Base-by-base conservation (phyloP, 2,797 vertebrate species). In the Phaenicophaeus curvirostris region DNA sequence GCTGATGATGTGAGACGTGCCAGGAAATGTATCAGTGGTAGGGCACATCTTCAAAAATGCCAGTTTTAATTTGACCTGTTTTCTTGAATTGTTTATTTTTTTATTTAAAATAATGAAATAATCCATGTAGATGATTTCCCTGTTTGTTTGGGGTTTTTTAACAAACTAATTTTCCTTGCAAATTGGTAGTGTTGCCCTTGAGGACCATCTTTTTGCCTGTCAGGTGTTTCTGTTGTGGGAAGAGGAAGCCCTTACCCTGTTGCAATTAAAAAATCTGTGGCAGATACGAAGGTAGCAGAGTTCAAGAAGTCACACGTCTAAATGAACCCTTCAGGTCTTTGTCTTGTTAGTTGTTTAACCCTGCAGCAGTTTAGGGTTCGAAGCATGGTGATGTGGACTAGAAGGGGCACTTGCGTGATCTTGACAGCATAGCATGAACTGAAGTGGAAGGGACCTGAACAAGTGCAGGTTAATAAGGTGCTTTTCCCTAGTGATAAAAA, bases 381-480 rank as follows among this genome's bases (percentile, higher is more conserved):
- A 66, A 68, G 63, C 46, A 41, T 18, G 20, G 50, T 15, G 39
- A 74, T 1, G 3, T 54, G 67, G 86, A 65, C 69, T 24, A 54
- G 58, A 90, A 95, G 72, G 50, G 46, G 41, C 81, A 30, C 66
- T 87, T 37, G 63, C 17, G 11, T 62, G 66, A 33, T 78, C 69
- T 67, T 37, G 58, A 28, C 30, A 63, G 42, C 2, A 2, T 80
- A 85, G 37, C 33, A 15, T 88, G 0, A 18, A 10, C 39, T 67
- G 89, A 35, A 30, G 3, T 51, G 81, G 53, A 77, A 61, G 68
- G 68, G 75, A 87, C 69, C 78, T 86, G 92, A 79, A 17, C 67
- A 25, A 35, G 37, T 75, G 35, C 54, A 82, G 91, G 78, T 95
- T 91, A 93, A 95, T 89, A 69, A 90, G 37, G 44, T 71, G 33